Base-by-base conservation (phyloP, 92 coral and sea anemone genomes). In the Palythoa heliodiscus region DNA sequence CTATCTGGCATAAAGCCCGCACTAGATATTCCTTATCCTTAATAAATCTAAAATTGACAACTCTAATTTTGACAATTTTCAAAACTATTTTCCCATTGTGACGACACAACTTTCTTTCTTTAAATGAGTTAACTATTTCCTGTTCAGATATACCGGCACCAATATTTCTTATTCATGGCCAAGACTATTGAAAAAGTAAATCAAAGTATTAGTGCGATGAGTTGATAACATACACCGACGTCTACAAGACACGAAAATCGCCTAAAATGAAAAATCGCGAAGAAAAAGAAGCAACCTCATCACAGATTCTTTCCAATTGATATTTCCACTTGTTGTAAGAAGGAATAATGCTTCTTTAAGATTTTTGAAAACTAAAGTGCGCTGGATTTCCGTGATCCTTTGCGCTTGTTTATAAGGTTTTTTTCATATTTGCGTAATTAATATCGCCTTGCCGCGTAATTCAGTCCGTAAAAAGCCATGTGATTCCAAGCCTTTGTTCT, bases 401-500 rank as follows among this genome's bases (percentile, higher is more conserved):
- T 47, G 13, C 38, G 40, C 15, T 67, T 80, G 84, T 50, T 80
- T n/a, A 66, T 39, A 80, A 20, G 74, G 8, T 64, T 52, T 57
- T 25, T 64, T n/a, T 29, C 47, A 43, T 80, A 4, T 11, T 60
- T 43, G 16, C 24, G 75, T 80, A 80, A 80, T 80, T 80, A 66
- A 22, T 9, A 14, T 19, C 16, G 74, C 55, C 50, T 80, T 64
- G 71, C 53, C 39, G 24, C 11, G 47, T 80, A 22, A 64, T 47
- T 39, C 73, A 67, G 74, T 67, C 50, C 47, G 48, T 68, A 8
- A 39, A 39, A 66, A 80, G 84, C 73, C 84, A 80, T 66, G 84
- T 80, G 84, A 80, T 66, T 78, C 58, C 22, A 7, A 79, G 54
- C 47, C 60, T 64, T 80, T 80, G 84, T 80, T 52, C 73, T 24